Base-by-base conservation (phyloP, 2,113 vertebrate genomes). In the Garra rufa region DNA sequence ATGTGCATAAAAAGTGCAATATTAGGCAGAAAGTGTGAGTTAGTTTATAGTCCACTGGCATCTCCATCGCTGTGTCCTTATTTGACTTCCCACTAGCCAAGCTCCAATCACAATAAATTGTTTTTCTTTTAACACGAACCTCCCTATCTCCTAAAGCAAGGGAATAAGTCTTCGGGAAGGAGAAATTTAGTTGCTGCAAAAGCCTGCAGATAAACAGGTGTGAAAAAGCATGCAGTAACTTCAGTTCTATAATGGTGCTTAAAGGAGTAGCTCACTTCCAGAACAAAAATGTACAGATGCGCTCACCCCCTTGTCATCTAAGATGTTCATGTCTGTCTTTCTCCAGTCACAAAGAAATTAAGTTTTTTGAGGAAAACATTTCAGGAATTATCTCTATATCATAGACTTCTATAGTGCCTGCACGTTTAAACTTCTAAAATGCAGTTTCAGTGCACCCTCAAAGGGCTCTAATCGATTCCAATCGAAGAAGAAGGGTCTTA, bases 191-290 rank as follows among this genome's bases (percentile, higher is more conserved):
- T 19, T 26, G 50, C 14, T 4, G 21, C 38, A 61, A 73, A 69
- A 61, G 76, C 50, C 26, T 63, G 1, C 73, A 48, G 74, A 71
- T 70, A 73, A 76, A 85, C 43, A 63, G 77, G 55, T 67, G 67
- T 70, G 17, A 24, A 44, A 75, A 41, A 83, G 43, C 24, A n/a
- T 6, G 71, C 21, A 63, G 38, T 59, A 52, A 34, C 34, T 34
- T 59, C 55, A 19, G 6, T 55, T 52, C 48, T 26, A 76, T 28
- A 77, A 52, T 44, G 34, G 21, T 52, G 28, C 41, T 69, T 57
- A 24, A 79, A 34, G n/a, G n/a, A n/a, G n/a, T n/a, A n/a, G n/a
- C n/a, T n/a, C n/a, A n/a, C n/a, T n/a, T n/a, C n/a, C n/a, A n/a
- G n/a, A n/a, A n/a, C n/a, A n/a, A n/a, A n/a, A n/a, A n/a, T n/a